Evolutionary conservation across 2,888 invertebrate genomes (phyloP).

Genomic region (Spicauda simplicius): DNA sequence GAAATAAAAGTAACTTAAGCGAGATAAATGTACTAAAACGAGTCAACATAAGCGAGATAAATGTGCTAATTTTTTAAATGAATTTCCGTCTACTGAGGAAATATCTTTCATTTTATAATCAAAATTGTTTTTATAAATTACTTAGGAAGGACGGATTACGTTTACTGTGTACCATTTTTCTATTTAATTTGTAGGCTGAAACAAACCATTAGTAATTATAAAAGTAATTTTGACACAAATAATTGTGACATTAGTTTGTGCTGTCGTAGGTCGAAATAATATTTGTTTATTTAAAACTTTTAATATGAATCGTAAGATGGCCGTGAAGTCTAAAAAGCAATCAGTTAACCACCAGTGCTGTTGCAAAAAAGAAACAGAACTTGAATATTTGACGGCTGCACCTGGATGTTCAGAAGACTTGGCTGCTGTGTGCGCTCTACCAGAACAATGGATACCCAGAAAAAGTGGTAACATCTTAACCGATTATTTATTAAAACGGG

Average conservation of each 20-base stretch:
- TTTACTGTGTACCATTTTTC: not conserved
- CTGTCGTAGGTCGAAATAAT: not conserved
- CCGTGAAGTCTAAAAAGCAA: not conserved
- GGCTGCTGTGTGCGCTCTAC: conserved; percentile 65
- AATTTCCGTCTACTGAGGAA: too few relatives aligned
- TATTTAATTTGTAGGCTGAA: not conserved
- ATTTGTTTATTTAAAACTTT: not conserved
- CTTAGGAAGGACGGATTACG: not conserved
- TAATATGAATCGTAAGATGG: conserved; percentile 4
- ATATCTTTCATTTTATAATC: too few relatives aligned
- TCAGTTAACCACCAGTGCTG: conserved; percentile 17
- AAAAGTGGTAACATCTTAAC: conserved; percentile 60
- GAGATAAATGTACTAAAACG: too few relatives aligned
- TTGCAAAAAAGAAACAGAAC: conserved; percentile 33
- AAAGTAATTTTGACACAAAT: not conserved
- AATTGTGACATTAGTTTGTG: not conserved
- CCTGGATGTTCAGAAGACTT: conserved; percentile 61
- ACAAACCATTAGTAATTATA: not conserved
- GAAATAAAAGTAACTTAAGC: too few relatives aligned
- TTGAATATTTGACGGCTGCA: conserved; percentile 46
- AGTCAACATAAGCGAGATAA: too few relatives aligned
- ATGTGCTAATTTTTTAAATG: too few relatives aligned
- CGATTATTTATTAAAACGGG: conserved; percentile 62
- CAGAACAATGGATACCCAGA: conserved; percentile 62
- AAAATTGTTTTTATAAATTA: too few relatives aligned